Conservation (phyloP, 2,888 invertebrate genomes). For the Pseudococcus jackbeardsleyi region DNA sequence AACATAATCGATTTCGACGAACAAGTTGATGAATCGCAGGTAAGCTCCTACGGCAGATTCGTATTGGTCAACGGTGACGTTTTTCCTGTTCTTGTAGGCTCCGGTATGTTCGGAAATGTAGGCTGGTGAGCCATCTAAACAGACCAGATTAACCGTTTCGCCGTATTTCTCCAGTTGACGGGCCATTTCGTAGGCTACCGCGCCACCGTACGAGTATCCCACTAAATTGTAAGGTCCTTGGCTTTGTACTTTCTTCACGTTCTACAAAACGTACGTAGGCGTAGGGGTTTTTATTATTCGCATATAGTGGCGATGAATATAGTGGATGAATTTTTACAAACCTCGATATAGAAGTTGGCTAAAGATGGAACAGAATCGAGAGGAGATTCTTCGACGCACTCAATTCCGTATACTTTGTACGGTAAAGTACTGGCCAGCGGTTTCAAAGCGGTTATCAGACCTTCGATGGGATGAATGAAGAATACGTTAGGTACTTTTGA, state of each 20-base stretch:
- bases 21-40: conserved; percentile 85
- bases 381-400: conserved; percentile 85
- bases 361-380: conserved; percentile 79
- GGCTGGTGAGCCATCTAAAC: conserved; percentile 92
- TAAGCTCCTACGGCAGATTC: conserved; percentile 76
- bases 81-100: conserved; percentile 75
- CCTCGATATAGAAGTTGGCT: conserved; percentile 79
- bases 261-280: too few species aligned
- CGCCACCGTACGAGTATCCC: conserved; percentile 96
- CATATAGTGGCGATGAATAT: too few species aligned
- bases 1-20: conserved; percentile 79
- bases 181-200: conserved; percentile 96
- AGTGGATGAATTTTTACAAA: conserved; percentile 66
- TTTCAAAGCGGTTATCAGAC: conserved; percentile 80
- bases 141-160: conserved; percentile 75
- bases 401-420: conserved; percentile 88
- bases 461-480: conserved; percentile 89
- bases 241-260: conserved; percentile 83
- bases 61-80: conserved; percentile 75
- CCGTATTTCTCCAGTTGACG: conserved; percentile 80
- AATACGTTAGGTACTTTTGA: conserved; percentile 69
- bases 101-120: conserved; percentile 84
- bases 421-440: conserved; percentile 80
- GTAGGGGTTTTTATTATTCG: too few species aligned
- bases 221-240: conserved; percentile 88